Evolutionary conservation across 2,888 invertebrate genomes (phyloP), one percentile per base, ranked within the genome.

Genomic region (Eupithecia subumbrata): DNA sequence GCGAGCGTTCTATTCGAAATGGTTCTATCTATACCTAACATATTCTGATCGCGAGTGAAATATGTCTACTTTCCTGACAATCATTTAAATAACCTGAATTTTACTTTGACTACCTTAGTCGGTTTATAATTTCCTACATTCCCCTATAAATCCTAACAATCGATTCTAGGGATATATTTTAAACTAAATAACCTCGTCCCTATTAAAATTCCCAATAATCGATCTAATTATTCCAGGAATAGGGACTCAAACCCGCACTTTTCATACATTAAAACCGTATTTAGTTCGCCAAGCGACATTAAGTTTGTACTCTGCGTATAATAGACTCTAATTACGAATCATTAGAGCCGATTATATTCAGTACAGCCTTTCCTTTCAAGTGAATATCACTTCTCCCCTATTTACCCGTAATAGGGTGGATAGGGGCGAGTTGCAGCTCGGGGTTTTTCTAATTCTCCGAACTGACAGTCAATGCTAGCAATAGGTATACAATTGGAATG

Each of bases 221-320:
- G 5, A 66, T 37, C n/a, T 12, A 22, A 12, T 37, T 37, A 22
- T 67, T 40, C 66, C 37, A 34, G 12, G 37, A 67, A 67, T 11
- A n/a, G 66, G 22, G 66, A 34, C n/a, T 11, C n/a, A 22, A 67
- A 37, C 66, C 40, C 0, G 37, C 16, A 40, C n/a, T 67, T 67
- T 67, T 37, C 37, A 37, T 66, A 34, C 5, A 66, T 66, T 34
- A 37, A 66, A 67, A 40, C 66, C 22, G 60, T 60, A 60, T 60
- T 60, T 60, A 60, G 12, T 14, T 22, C 22, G 56, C 11, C 52
- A 56, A 11, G 52, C 11, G 52, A 56, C 52, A 56, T 56, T 52
- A 2, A 52, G n/a, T 2, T 56, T 11, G 11, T 22, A 56, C 56
- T 56, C 56, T 56, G 56, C 60, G 25, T 60, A 25, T 14, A 60